Percentiles rank a stretch among this genome's conserved stretches.
Evolutionary conservation across 2,113 vertebrate genomes (phyloP).

Genomic region (Calyptommatus sinebrachiatus): DNA sequence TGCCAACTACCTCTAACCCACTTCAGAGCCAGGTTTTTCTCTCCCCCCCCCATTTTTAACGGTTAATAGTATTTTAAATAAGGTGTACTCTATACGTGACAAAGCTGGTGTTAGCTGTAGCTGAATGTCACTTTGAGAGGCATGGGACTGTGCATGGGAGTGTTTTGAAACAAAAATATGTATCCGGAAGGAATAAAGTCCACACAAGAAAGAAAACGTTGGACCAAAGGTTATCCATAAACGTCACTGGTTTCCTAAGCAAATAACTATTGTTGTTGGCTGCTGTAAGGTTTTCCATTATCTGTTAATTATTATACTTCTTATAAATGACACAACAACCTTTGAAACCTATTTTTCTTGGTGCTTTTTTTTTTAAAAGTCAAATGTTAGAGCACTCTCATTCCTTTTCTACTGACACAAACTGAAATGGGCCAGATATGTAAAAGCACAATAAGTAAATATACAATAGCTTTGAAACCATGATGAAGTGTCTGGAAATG

Average conservation of each 20-base stretch:
- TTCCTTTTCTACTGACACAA: neutral
- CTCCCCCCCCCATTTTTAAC: too few relatives aligned
- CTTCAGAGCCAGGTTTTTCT: too few relatives aligned
- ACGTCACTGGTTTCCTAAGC: constrained; percentile 38
- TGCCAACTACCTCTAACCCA: too few relatives aligned
- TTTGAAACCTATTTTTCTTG: neutral
- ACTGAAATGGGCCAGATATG: neutral
- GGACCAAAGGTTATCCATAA: constrained; percentile 35
- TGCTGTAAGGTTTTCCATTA: constrained; percentile 13
- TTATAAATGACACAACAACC: constrained; percentile 4
- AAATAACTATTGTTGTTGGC: neutral
- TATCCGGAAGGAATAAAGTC: neutral
- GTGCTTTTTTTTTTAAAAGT: constrained; percentile 9
- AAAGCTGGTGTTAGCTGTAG: too few relatives aligned
- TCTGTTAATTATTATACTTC: constrained; percentile 3
- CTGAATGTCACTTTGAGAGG: neutral
- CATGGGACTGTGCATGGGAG: constrained; percentile 34
- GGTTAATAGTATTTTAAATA: too few relatives aligned
- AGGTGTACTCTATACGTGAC: too few relatives aligned
- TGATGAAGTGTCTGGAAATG: constrained; percentile 42
- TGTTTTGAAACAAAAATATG: constrained; percentile 2
- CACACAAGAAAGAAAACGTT: constrained; percentile 9
- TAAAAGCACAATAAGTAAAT: neutral
- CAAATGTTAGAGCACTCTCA: neutral
- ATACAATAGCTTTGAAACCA: neutral